Conservation (phyloP, 2,113 vertebrate genomes). For the Calyptommatus sinebrachiatus region DNA sequence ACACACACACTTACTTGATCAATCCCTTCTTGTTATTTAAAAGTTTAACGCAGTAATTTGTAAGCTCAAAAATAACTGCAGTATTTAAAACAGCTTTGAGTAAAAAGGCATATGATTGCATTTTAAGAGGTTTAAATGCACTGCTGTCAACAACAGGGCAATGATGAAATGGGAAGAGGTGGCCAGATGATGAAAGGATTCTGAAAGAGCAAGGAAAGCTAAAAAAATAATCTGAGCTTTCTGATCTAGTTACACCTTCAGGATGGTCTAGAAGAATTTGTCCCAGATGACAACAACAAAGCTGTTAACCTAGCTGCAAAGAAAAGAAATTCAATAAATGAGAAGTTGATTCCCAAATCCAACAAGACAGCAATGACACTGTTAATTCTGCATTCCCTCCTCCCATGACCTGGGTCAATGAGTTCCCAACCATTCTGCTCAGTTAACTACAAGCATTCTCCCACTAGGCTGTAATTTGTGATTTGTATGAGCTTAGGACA, state of each 20-base stretch:
- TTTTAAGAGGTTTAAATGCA: neutral
- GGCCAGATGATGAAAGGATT: neutral
- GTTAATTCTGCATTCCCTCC: neutral
- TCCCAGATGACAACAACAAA: neutral
- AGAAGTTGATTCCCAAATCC: neutral
- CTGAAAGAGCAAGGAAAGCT: neutral
- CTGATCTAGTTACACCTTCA: neutral
- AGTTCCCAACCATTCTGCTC: constrained; percentile 21
- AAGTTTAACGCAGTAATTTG: too few species aligned
- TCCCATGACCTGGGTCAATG: neutral
- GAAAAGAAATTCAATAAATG: neutral
- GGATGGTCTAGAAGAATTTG: neutral
- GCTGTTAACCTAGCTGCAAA: neutral
- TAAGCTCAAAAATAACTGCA: too few species aligned
- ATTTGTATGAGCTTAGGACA: constrained; percentile 39
- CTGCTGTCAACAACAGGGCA: neutral
- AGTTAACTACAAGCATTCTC: neutral
- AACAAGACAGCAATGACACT: neutral
- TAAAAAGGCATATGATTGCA: neutral
- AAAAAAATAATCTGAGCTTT: neutral
- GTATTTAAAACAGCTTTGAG: neutral
- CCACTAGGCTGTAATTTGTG: constrained; percentile 32
- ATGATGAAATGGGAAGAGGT: neutral
- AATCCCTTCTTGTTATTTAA: too few species aligned
- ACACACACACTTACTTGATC: too few species aligned